A percentile compares a stretch with the other conserved stretches of the same genome.
Evolutionary conservation across 2,888 invertebrate genomes (phyloP).

Genomic region (Prenolepis imparis): DNA sequence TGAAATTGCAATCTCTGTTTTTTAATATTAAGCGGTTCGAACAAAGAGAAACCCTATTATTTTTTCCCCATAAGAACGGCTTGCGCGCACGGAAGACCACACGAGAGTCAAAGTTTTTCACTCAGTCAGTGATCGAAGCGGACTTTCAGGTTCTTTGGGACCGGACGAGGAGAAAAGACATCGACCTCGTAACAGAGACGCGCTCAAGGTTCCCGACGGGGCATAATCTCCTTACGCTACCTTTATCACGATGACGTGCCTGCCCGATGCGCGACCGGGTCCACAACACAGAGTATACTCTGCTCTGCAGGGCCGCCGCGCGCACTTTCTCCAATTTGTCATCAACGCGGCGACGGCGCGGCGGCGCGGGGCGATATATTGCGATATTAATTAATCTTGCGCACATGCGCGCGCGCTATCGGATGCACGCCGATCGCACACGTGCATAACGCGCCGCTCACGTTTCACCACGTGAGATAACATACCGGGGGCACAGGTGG

Average conservation of each 20-base stretch:
- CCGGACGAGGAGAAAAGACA: constrained; percentile 51
- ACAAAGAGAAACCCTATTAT: constrained; percentile 1
- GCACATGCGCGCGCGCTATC: constrained; percentile 41
- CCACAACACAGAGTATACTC: constrained; percentile 59
- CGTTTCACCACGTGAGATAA: constrained; percentile 74
- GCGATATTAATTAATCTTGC: constrained; percentile 80
- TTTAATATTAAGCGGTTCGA: background rate
- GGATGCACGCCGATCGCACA: constrained; percentile 46
- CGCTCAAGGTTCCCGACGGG: constrained; percentile 63
- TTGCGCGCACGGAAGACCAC: constrained; percentile 45
- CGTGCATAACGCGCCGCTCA: constrained; percentile 58
- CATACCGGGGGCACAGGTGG: constrained; percentile 77
- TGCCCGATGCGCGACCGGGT: constrained; percentile 61
- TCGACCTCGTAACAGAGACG: constrained; percentile 48
- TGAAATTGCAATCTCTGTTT: background rate
- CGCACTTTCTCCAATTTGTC: constrained; percentile 81
- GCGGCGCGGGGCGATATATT: constrained; percentile 65
- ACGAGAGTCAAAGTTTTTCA: constrained; percentile 56
- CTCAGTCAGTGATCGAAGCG: constrained; percentile 39
- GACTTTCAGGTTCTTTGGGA: constrained; percentile 61
- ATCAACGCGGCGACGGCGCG: constrained; percentile 70
- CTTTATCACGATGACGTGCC: constrained; percentile 75
- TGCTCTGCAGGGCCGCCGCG: constrained; percentile 66
- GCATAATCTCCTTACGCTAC: constrained; percentile 70
- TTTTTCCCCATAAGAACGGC: constrained; percentile 1